Percentiles rank a stretch among this genome's conserved stretches.
Evolutionary conservation across 2,888 invertebrate genomes (phyloP).

Genomic region (Acleris emargana): DNA sequence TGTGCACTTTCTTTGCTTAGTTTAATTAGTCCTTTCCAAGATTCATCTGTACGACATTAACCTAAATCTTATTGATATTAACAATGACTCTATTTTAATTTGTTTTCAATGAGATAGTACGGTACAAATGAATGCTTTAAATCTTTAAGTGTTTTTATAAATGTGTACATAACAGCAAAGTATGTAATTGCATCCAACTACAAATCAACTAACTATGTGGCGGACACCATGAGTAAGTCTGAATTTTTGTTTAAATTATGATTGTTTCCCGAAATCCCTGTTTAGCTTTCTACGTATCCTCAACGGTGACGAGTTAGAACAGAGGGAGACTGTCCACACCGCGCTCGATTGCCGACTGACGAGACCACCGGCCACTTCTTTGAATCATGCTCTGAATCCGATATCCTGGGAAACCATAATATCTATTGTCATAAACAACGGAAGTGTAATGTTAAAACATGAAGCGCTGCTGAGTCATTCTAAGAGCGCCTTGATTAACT

Average conservation of each 20-base stretch:
- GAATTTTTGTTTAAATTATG: background rate
- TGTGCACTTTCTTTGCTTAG: conserved; percentile 38
- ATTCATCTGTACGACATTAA: conserved; percentile 42
- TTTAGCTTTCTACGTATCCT: conserved; percentile 60
- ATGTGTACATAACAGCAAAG: no score
- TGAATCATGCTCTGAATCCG: conserved; percentile 15
- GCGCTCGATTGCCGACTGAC: conserved; percentile 55
- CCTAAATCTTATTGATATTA: conserved; percentile 47
- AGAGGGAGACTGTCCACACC: conserved; percentile 56
- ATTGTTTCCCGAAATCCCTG: conserved; percentile 55
- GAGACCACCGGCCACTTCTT: conserved; percentile 29
- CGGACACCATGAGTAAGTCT: background rate
- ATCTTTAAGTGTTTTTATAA: background rate
- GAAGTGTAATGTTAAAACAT: no score
- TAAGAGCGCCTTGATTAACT: no score
- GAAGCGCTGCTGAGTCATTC: no score
- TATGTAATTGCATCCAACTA: background rate
- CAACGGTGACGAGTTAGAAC: conserved; percentile 46
- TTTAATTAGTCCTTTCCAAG: conserved; percentile 42
- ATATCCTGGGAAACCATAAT: background rate
- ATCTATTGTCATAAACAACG: background rate
- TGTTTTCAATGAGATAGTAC: background rate
- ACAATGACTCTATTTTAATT: conserved; percentile 42
- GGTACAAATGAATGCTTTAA: conserved; percentile 4
- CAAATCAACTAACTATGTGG: background rate